Percentiles rank a stretch among this genome's conserved stretches.
These are phyloP conservation scores for Ophion ventricosus DNA, from an alignment of 2,888 invertebrate species.

Conservation along the genomic window DNA sequence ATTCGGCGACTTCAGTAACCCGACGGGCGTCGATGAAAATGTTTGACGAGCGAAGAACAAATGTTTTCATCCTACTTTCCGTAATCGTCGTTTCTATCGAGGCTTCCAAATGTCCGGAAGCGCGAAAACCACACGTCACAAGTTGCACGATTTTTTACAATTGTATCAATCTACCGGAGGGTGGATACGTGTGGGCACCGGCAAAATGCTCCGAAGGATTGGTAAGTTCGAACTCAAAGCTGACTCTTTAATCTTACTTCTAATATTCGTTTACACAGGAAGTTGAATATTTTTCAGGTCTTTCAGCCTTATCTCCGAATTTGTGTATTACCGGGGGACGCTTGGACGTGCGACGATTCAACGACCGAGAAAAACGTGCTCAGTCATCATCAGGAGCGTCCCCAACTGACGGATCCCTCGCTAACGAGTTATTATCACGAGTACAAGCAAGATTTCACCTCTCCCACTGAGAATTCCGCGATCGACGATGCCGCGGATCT, in stretches of 20 bases:
- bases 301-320: conserved; percentile 78
- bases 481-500: conserved; percentile 61
- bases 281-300: conserved; percentile 69
- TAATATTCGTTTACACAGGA: not conserved
- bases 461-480: conserved; percentile 54
- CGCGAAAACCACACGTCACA: conserved; percentile 77
- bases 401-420: conserved; percentile 68
- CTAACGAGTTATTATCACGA: conserved; percentile 72
- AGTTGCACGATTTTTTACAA: conserved; percentile 79
- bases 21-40: conserved; percentile 53
- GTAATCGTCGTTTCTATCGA: conserved; percentile 16
- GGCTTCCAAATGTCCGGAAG: conserved; percentile 77
- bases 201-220: conserved; percentile 77
- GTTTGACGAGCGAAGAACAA: conserved; percentile 20
- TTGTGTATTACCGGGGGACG: conserved; percentile 77
- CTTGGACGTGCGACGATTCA: conserved; percentile 73
- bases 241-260: no score
- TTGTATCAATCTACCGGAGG: conserved; percentile 77
- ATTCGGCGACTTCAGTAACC: conserved; percentile 61
- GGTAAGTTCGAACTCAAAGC: conserved; percentile 72
- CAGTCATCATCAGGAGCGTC: conserved; percentile 49
- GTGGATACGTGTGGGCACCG: conserved; percentile 79
- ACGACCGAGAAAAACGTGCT: conserved; percentile 51
- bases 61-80: conserved; percentile 38
- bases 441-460: conserved; percentile 60